Evolutionary conservation across 2,888 invertebrate genomes (phyloP).

Genomic region (Carcina quercana): DNA sequence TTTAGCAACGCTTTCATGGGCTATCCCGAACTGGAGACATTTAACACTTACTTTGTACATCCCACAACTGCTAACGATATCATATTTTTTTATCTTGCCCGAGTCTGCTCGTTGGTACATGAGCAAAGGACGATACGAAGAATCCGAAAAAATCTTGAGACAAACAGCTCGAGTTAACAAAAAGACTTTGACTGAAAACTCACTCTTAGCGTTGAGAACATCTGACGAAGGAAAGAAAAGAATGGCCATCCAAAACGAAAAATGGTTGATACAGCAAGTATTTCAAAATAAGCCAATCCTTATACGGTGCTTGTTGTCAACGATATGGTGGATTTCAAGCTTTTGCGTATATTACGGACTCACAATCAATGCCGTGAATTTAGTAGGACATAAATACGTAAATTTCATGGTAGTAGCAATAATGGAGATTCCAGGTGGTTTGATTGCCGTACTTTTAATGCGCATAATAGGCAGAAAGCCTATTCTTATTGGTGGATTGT

Average conservation of each 20-base stretch:
- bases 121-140: slow-evolving; percentile 77
- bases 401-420: slow-evolving; percentile 77
- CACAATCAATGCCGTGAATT: slow-evolving; percentile 76
- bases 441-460: slow-evolving; percentile 73
- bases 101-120: slow-evolving; percentile 84
- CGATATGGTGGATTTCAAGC: slow-evolving; percentile 78
- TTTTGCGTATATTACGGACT: slow-evolving; percentile 80
- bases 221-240: slow-evolving; percentile 31
- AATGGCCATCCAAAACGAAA: slow-evolving; percentile 31
- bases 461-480: slow-evolving; percentile 74
- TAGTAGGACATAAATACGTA: slow-evolving; percentile 77
- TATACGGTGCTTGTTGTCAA: slow-evolving; percentile 35
- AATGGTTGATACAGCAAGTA: slow-evolving; percentile 42
- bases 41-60: slow-evolving; percentile 77
- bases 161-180: slow-evolving; percentile 77
- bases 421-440: slow-evolving; percentile 81
- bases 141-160: slow-evolving; percentile 76
- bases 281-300: slow-evolving; percentile 39
- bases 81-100: slow-evolving; percentile 77
- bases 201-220: slow-evolving; percentile 29
- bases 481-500: slow-evolving; percentile 70
- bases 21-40: slow-evolving; percentile 78
- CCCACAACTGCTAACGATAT: slow-evolving; percentile 76
- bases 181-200: slow-evolving; percentile 38
- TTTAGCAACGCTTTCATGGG: slow-evolving; percentile 80